These are phyloP conservation scores for Zaprionus camerounensis DNA, from an alignment of 1,140 invertebrate species.

Conservation along the genomic window DNA sequence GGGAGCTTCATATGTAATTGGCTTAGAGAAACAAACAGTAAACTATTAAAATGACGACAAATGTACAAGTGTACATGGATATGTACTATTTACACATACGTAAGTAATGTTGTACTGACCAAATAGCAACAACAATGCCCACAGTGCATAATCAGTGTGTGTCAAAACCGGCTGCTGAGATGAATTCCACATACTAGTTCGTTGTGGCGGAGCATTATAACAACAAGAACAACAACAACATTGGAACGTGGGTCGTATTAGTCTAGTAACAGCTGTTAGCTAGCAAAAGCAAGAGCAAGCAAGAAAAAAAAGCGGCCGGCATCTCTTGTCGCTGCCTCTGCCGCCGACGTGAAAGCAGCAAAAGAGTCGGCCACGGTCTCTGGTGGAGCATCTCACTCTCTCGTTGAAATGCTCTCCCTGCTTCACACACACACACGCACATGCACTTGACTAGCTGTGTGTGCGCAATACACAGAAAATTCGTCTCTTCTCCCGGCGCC, in stretches of 20 bases:
- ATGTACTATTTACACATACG: background rate
- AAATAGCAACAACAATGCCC: conserved; percentile 16
- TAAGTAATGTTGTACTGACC: conserved; percentile 23
- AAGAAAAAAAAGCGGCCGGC: conserved; percentile 36
- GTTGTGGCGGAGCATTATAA: conserved; percentile 16
- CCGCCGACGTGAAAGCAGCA: conserved; percentile 26
- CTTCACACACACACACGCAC: background rate
- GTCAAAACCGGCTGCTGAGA: conserved; percentile 44
- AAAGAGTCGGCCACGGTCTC: conserved; percentile 11
- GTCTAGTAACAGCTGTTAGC: conserved; percentile 50
- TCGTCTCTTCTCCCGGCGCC: conserved; percentile 31
- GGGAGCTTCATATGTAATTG: conserved; percentile 43
- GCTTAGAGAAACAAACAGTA: conserved; percentile 38
- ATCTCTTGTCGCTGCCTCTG: conserved; percentile 1
- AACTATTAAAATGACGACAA: conserved; percentile 16
- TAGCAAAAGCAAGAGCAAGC: conserved; percentile 16
- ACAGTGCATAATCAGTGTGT: conserved; percentile 27
- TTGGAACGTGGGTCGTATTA: conserved; percentile 28
- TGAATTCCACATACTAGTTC: conserved; percentile 30
- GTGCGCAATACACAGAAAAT: conserved; percentile 17
- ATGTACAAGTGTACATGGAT: conserved; percentile 13
- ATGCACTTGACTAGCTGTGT: conserved; percentile 4
- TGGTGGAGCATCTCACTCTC: conserved; percentile 35
- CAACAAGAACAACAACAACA: conserved; percentile 13
- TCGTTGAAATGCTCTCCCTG: conserved; percentile 22